Evolutionary conservation across 2,797 vertebrate species (phyloP).

Genomic region (Rhinichthys osculus): DNA sequence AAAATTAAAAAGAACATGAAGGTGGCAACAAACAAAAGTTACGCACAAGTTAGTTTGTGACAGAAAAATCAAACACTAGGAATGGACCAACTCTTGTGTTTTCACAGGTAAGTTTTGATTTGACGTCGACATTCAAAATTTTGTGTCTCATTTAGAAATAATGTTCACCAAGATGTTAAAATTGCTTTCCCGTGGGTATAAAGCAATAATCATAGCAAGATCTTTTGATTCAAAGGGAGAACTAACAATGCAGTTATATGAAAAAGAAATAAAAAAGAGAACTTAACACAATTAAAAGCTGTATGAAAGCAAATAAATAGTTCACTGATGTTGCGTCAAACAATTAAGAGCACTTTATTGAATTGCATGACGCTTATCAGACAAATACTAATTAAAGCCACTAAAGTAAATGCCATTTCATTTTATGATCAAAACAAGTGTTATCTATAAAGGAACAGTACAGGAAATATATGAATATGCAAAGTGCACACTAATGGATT

Average conservation of each 20-base stretch:
- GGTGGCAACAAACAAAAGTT: neutral
- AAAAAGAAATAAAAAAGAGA: slow-evolving; percentile 55
- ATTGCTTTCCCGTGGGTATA: slow-evolving; percentile 54
- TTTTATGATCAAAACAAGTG: slow-evolving; percentile 55
- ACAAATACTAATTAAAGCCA: slow-evolving; percentile 50
- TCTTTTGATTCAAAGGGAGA: slow-evolving; percentile 66
- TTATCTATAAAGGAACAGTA: slow-evolving; percentile 58
- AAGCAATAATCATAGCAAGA: slow-evolving; percentile 65
- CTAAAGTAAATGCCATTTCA: slow-evolving; percentile 59
- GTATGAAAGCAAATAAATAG: slow-evolving; percentile 66
- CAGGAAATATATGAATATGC: slow-evolving; percentile 31
- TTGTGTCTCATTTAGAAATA: slow-evolving; percentile 51
- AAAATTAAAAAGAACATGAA: neutral
- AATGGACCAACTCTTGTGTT: neutral
- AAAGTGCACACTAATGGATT: slow-evolving; percentile 37
- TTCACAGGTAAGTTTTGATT: neutral
- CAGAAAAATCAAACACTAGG: neutral
- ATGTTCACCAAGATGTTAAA: slow-evolving; percentile 50
- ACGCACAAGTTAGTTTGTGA: neutral
- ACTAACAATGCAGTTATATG: slow-evolving; percentile 68
- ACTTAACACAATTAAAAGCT: slow-evolving; percentile 62
- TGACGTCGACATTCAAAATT: neutral
- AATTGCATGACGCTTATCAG: slow-evolving; percentile 62
- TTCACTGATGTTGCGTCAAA: slow-evolving; percentile 60
- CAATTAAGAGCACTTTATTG: slow-evolving; percentile 63